Conservation (phyloP, 1,140 invertebrate species). For the Sinella curviseta region DNA sequence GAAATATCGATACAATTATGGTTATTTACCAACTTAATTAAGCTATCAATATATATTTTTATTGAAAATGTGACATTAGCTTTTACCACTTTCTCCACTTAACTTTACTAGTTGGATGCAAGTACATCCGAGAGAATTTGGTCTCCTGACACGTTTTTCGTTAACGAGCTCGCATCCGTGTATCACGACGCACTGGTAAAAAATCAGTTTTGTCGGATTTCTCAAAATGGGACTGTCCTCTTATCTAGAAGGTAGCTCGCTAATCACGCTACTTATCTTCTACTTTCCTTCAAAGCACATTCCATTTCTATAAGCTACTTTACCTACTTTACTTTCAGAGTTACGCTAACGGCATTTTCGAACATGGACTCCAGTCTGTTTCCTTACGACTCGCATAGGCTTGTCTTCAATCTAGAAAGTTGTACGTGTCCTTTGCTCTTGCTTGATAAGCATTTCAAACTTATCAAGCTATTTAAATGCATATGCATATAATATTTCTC, state of each 20-base stretch:
- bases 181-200: background rate
- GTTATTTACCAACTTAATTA: background rate
- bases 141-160: constrained; percentile 4
- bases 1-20: constrained; percentile 13
- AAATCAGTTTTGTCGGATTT: background rate
- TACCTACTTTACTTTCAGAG: background rate
- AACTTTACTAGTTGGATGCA: constrained; percentile 7
- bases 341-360: background rate
- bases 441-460: background rate
- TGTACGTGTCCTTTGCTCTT: background rate
- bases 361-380: background rate
- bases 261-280: background rate
- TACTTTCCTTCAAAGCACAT: background rate
- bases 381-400: background rate
- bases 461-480: background rate
- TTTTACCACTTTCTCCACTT: background rate
- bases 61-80: background rate
- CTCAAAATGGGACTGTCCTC: background rate
- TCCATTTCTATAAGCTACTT: background rate
- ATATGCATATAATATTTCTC: background rate
- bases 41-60: background rate
- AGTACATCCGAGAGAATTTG: background rate
- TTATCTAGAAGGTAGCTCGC: background rate
- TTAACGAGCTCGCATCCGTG: background rate
- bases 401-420: no score